Conservation (phyloP, 92 coral and sea anemone species). For the Montipora capitata region DNA sequence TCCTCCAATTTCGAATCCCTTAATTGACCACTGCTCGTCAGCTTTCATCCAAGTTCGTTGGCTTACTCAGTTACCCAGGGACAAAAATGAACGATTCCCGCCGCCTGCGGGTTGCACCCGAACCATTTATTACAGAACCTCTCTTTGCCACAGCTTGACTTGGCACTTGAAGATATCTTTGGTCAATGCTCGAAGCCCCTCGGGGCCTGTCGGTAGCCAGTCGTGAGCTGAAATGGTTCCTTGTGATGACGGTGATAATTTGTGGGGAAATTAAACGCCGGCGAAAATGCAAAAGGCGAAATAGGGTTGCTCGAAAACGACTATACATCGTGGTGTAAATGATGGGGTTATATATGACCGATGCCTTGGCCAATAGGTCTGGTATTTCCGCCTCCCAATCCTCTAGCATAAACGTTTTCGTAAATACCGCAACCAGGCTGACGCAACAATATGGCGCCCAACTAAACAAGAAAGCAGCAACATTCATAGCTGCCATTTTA, state of each 20-base stretch:
- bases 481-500: slow-evolving; percentile 67
- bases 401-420: slow-evolving; percentile 37
- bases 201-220: background rate
- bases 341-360: slow-evolving; percentile 83
- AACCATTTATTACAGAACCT: background rate
- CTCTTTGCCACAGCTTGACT: background rate
- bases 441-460: slow-evolving; percentile 87
- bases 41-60: no score
- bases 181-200: background rate
- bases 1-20: no score
- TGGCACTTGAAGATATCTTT: background rate
- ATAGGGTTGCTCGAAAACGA: slow-evolving; percentile 58
- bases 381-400: slow-evolving; percentile 72
- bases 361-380: slow-evolving; percentile 83
- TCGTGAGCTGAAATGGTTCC: background rate
- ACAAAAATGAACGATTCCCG: background rate
- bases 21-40: no score
- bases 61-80: background rate
- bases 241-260: background rate
- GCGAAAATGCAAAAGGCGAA: slow-evolving; percentile 28
- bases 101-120: background rate
- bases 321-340: slow-evolving; percentile 72
- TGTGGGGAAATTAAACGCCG: background rate
- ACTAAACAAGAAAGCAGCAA: slow-evolving; percentile 68
- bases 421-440: slow-evolving; percentile 67